Evolutionary conservation across 2,888 invertebrate genomes (phyloP).

Genomic region (Tiphia femorata): DNA sequence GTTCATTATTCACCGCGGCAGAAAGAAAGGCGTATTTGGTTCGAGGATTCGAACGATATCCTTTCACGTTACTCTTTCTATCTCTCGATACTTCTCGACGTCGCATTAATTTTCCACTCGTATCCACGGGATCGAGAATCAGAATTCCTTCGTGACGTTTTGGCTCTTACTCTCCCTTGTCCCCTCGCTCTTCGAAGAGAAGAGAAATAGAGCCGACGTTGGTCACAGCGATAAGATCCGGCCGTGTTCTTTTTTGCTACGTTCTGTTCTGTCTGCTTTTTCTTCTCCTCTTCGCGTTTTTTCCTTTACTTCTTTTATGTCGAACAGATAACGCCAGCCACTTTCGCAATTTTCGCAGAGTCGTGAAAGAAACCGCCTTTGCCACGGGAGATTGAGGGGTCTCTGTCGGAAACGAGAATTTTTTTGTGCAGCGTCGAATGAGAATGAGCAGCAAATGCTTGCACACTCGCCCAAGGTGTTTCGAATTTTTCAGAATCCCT

Average conservation of each 20-base stretch:
- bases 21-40: no score
- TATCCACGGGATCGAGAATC: no score
- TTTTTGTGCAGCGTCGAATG: no score
- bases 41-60: no score
- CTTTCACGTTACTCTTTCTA: background rate
- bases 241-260: background rate
- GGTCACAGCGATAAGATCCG: background rate
- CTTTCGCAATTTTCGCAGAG: slow-evolving; percentile 24
- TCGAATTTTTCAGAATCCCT: no score
- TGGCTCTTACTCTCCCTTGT: background rate
- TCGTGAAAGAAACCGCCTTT: slow-evolving; percentile 25
- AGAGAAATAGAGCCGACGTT: background rate
- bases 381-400: no score
- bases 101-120: background rate
- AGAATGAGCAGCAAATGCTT: background rate
- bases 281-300: background rate
- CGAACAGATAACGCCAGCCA: background rate
- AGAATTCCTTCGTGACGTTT: no score
- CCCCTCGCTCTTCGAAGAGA: background rate
- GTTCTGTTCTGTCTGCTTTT: background rate
- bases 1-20: slow-evolving; percentile 4
- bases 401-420: no score
- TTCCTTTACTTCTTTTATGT: background rate
- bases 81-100: background rate
- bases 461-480: no score